A percentile compares a stretch with the other conserved stretches of the same genome.
Evolutionary conservation across 2,888 invertebrate genomes (phyloP).

Genomic region (Eupelmus urozonus): DNA sequence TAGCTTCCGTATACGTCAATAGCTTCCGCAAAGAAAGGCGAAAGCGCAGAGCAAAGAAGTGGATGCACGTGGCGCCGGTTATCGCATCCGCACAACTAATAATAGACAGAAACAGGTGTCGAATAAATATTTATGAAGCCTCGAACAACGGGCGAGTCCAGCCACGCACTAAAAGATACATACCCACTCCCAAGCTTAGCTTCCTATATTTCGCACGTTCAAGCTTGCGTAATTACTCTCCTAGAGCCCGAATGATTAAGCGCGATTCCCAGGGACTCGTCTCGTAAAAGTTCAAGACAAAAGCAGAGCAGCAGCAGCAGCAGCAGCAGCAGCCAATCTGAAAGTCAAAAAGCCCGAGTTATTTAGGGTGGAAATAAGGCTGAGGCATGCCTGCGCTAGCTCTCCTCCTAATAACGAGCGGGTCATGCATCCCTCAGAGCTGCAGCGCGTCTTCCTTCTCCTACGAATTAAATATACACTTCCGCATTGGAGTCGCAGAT

Average conservation of each 20-base stretch:
- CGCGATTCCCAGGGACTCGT: conserved; percentile 10
- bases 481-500: conserved; percentile 48
- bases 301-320: not conserved
- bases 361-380: conserved; percentile 13
- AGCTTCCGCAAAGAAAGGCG: too few species aligned
- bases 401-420: not conserved
- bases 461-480: conserved; percentile 45
- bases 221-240: not conserved
- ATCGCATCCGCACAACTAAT: not conserved
- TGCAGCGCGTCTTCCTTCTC: not conserved
- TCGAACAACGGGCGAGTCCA: not conserved
- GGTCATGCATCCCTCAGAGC: conserved; percentile 13
- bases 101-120: conserved; percentile 30
- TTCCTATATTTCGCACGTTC: conserved; percentile 13
- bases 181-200: not conserved
- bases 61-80: too few species aligned
- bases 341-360: conserved; percentile 42
- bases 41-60: too few species aligned
- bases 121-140: conserved; percentile 53
- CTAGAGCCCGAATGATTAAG: conserved; percentile 17
- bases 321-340: conserved; percentile 11
- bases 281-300: not conserved
- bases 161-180: conserved; percentile 1
- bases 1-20: too few species aligned
- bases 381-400: not conserved